These are phyloP conservation scores for Rafetus swinhoei DNA, from an alignment of 2,113 vertebrate genomes.

Conservation along the genomic window DNA sequence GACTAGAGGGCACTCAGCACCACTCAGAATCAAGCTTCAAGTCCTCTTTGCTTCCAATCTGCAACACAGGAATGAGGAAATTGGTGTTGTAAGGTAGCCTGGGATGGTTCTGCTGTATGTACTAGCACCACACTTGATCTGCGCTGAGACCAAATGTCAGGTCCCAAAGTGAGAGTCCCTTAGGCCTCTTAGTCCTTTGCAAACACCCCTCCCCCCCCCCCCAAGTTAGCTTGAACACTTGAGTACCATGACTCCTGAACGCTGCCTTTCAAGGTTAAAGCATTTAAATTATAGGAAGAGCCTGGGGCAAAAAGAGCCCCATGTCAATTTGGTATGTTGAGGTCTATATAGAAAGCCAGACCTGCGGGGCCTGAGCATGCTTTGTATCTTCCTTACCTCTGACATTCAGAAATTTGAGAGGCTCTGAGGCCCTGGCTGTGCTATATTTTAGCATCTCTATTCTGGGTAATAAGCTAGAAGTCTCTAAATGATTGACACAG, in stretches of 20 bases:
- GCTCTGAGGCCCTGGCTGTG: constrained; percentile 23
- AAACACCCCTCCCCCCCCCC: neutral
- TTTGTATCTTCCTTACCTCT: constrained; percentile 55
- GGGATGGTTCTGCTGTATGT: neutral
- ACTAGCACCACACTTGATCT: neutral
- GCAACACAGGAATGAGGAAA: neutral
- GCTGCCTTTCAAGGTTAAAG: constrained; percentile 71
- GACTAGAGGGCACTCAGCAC: neutral
- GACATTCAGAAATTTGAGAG: constrained; percentile 50
- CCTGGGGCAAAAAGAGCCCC: constrained; percentile 68
- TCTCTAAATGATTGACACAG: constrained; percentile 23
- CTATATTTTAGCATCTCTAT: constrained; percentile 10
- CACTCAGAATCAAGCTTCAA: neutral
- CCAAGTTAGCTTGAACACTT: constrained; percentile 44
- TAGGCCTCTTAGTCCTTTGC: constrained; percentile 15
- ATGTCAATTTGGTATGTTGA: constrained; percentile 63
- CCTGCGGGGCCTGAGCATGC: constrained; percentile 54
- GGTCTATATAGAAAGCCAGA: constrained; percentile 41
- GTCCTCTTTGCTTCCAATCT: neutral
- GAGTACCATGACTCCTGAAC: constrained; percentile 65
- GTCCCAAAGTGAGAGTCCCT: constrained; percentile 21
- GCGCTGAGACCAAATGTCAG: constrained; percentile 13
- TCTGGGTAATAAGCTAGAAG: neutral
- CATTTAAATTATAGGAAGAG: constrained; percentile 64
- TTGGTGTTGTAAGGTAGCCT: neutral